Conservation (phyloP, 1,140 invertebrate genomes). For the Lepidurus apus region DNA sequence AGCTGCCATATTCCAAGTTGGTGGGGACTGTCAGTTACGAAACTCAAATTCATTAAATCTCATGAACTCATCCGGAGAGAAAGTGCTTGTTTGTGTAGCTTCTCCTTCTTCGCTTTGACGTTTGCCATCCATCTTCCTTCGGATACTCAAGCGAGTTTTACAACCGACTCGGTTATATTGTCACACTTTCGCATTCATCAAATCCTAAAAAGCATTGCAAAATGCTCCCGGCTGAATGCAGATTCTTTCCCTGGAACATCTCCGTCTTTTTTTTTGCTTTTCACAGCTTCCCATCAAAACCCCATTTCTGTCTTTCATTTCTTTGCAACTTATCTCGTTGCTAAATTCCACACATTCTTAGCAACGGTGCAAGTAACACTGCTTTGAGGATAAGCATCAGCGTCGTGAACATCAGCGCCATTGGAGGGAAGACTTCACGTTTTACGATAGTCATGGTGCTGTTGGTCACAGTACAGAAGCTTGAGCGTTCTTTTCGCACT, state of each 20-base stretch:
- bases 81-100: constrained; percentile 18
- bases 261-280: background rate
- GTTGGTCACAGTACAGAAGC: background rate
- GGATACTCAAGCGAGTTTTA: background rate
- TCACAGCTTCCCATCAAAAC: background rate
- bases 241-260: background rate
- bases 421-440: background rate
- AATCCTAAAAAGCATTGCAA: background rate
- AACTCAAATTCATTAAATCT: background rate
- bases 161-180: background rate
- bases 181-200: background rate
- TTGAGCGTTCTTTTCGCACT: background rate
- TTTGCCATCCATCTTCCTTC: background rate
- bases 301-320: background rate
- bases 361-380: background rate
- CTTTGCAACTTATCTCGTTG: too few species aligned
- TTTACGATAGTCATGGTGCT: background rate
- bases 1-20: constrained; percentile 10
- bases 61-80: constrained; percentile 21
- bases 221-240: background rate
- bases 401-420: background rate
- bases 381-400: background rate
- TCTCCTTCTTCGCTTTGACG: background rate
- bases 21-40: constrained; percentile 9
- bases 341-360: background rate